A percentile compares a stretch with the other conserved stretches of the same genome.
phyloP scores from a whole-genome alignment of 2,113 vertebrate genomes.

The Aptenodytes patagonicus region DNA sequence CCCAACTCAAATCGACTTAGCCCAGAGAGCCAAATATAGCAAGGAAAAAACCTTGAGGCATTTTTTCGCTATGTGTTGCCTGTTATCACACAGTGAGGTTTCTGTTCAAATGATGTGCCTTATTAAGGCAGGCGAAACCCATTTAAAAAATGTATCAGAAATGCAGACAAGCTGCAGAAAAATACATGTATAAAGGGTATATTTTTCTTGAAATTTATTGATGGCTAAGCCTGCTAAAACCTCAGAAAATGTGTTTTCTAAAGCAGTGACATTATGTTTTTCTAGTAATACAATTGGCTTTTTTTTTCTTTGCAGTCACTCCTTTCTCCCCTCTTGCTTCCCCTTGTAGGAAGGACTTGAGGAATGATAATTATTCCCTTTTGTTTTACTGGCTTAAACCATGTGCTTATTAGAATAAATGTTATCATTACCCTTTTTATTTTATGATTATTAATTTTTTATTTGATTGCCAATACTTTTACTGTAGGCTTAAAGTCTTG shows the following conservation, averaged over 20 bases:
- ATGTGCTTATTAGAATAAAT: constrained; percentile 60
- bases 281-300: background rate
- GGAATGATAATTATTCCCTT: constrained; percentile 45
- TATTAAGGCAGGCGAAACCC: constrained; percentile 61
- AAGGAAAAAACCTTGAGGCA: constrained; percentile 55
- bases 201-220: constrained; percentile 36
- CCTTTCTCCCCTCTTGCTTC: background rate
- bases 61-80: constrained; percentile 42
- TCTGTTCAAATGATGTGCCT: constrained; percentile 63
- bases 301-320: background rate
- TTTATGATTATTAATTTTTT: constrained; percentile 63
- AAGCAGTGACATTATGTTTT: constrained; percentile 12
- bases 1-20: constrained; percentile 67
- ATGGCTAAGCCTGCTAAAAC: constrained; percentile 34
- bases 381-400: constrained; percentile 53
- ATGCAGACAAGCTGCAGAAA: constrained; percentile 42
- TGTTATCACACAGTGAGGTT: constrained; percentile 55
- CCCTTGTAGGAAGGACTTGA: background rate
- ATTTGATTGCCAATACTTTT: constrained; percentile 49
- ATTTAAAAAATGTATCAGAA: constrained; percentile 57
- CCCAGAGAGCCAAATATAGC: constrained; percentile 65
- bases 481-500: constrained; percentile 34
- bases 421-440: constrained; percentile 37
- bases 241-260: constrained; percentile 29
- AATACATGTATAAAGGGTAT: constrained; percentile 16